Conservation (phyloP, 2,797 vertebrate genomes). For the Telmatherina bonti region DNA sequence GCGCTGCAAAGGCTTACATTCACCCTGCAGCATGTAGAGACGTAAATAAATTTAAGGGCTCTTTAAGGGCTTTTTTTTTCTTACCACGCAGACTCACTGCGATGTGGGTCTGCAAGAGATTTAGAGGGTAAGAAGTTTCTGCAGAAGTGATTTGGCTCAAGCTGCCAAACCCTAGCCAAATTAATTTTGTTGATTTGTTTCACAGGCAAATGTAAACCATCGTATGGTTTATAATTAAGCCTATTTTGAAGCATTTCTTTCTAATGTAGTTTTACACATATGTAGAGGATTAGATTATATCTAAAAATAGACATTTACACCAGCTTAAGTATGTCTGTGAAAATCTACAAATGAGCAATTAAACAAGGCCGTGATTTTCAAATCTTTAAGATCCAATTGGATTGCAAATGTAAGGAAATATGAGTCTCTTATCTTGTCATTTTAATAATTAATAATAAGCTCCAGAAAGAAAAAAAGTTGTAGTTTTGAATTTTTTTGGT, state of each 20-base stretch:
- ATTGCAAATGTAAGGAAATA: conserved; percentile 27
- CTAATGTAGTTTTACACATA: conserved; percentile 35
- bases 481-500: background rate
- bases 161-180: conserved; percentile 62
- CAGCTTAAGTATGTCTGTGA: conserved; percentile 32
- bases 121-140: conserved; percentile 68
- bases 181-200: conserved; percentile 73
- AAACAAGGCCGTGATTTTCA: conserved; percentile 45
- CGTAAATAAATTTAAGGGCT: conserved; percentile 72
- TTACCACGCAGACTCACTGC: conserved; percentile 50
- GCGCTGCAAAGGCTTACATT: conserved; percentile 29
- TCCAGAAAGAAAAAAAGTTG: conserved; percentile 1
- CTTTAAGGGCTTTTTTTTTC: conserved; percentile 56
- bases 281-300: conserved; percentile 45
- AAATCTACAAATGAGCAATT: conserved; percentile 28
- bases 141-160: conserved; percentile 68
- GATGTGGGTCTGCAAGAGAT: conserved; percentile 67
- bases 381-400: conserved; percentile 34
- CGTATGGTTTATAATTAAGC: conserved; percentile 56
- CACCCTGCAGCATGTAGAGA: conserved; percentile 49
- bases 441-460: conserved; percentile 40
- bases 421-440: conserved; percentile 31
- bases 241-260: conserved; percentile 45
- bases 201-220: conserved; percentile 67
- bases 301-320: conserved; percentile 29